These are phyloP conservation scores for Miniopterus natalensis DNA, from an alignment of 2,113 vertebrate genomes.

Conservation along the genomic window DNA sequence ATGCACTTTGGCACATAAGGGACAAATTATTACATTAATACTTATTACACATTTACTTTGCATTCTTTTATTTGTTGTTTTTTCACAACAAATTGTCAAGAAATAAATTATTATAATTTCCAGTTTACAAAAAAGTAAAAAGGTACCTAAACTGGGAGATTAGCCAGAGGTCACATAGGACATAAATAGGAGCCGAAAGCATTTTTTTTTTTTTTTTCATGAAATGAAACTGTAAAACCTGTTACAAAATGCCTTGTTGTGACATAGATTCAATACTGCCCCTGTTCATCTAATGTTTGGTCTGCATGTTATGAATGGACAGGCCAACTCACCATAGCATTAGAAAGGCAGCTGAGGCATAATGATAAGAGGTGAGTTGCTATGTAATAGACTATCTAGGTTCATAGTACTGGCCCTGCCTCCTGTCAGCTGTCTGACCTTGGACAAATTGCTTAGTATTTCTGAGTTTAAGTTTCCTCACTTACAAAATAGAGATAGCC, in stretches of 20 bases:
- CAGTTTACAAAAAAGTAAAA: constrained; percentile 61
- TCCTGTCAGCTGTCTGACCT: neutral
- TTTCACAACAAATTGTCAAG: neutral
- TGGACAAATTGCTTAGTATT: constrained; percentile 34
- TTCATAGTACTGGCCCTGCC: neutral
- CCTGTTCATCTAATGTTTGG: neutral
- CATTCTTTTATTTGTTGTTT: neutral
- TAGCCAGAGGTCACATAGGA: neutral
- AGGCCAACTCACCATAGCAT: neutral
- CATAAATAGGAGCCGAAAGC: neutral
- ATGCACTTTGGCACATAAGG: neutral
- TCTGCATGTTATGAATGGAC: neutral
- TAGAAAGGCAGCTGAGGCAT: neutral
- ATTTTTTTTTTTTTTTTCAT: constrained; percentile 24
- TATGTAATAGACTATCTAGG: constrained; percentile 31
- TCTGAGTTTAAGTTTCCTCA: neutral
- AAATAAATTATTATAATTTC: neutral
- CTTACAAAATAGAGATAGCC: constrained; percentile 7
- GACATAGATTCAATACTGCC: neutral
- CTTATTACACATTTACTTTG: neutral
- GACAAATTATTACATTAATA: neutral
- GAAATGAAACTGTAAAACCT: constrained; percentile 13
- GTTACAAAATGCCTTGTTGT: constrained; percentile 16
- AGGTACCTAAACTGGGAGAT: neutral
- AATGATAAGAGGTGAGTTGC: neutral